A percentile compares a stretch with the other conserved stretches of the same genome.
phyloP scores from a whole-genome alignment of 2,113 vertebrate species.

The Scomber scombrus region DNA sequence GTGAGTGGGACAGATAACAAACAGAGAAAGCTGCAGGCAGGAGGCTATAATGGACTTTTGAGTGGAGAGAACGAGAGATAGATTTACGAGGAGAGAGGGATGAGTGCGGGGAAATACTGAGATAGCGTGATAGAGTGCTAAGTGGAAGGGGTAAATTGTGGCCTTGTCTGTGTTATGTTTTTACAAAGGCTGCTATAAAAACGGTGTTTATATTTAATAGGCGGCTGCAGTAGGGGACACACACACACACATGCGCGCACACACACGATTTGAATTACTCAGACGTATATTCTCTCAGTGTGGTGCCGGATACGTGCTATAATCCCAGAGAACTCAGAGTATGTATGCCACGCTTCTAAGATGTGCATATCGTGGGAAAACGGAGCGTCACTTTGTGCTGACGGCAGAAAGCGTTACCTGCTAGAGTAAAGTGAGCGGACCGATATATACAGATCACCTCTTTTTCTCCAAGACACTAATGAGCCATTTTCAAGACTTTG shows the following conservation, averaged over 20 bases:
- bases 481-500: too few species aligned
- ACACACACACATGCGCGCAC: conserved; percentile 38
- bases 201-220: conserved; percentile 72
- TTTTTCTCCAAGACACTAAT: too few species aligned
- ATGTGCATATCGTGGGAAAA: too few species aligned
- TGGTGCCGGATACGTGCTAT: not conserved
- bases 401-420: not conserved
- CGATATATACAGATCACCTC: too few species aligned
- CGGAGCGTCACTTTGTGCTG: too few species aligned
- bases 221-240: conserved; percentile 20
- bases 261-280: conserved; percentile 27
- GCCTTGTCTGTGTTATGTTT: conserved; percentile 56
- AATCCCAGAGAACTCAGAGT: not conserved
- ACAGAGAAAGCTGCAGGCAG: conserved; percentile 72
- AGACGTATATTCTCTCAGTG: conserved; percentile 19
- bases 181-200: conserved; percentile 70
- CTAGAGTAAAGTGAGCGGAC: not conserved
- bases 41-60: conserved; percentile 75
- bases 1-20: conserved; percentile 76
- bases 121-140: conserved; percentile 66
- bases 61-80: conserved; percentile 73
- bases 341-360: not conserved
- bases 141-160: conserved; percentile 76
- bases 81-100: conserved; percentile 71
- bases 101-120: conserved; percentile 58